phyloP scores from a whole-genome alignment of 2,888 invertebrate species.

The Morinoia aosen region DNA sequence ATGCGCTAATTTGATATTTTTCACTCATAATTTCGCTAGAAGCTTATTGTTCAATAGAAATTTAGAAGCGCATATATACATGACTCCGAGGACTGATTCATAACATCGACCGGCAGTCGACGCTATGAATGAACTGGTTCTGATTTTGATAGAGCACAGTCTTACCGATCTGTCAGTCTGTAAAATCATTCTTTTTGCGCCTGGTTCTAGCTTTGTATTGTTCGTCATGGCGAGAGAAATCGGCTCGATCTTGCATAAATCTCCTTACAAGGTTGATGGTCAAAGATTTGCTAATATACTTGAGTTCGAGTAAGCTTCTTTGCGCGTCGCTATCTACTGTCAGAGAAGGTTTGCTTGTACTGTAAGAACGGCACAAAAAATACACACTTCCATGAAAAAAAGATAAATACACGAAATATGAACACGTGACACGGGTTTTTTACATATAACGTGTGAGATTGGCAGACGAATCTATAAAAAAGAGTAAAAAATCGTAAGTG shows the following conservation, averaged over 20 bases:
- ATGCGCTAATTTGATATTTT: not conserved
- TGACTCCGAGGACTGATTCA: not conserved
- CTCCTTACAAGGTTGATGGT: constrained; percentile 40
- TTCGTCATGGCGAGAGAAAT: constrained; percentile 18
- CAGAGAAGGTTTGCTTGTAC: not conserved
- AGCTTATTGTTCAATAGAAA: not conserved
- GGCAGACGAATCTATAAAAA: too few species aligned
- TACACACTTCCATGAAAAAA: not conserved
- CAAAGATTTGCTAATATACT: constrained; percentile 48
- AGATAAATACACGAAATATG: not conserved
- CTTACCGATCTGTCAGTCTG: not conserved
- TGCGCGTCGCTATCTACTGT: not conserved
- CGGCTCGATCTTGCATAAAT: constrained; percentile 22
- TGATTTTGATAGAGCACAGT: not conserved
- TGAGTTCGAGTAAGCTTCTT: not conserved
- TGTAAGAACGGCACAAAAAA: not conserved
- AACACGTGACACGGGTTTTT: not conserved
- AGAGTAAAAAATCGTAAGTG: too few species aligned
- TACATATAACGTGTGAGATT: too few species aligned
- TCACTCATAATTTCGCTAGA: too few species aligned
- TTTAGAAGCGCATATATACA: not conserved
- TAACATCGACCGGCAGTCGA: not conserved
- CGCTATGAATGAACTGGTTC: not conserved
- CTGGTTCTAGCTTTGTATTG: not conserved
- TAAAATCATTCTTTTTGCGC: not conserved